Evolutionary conservation across 1,140 invertebrate species (phyloP), one percentile per base, ranked within the genome.

Genomic region (Eumeta japonica): DNA sequence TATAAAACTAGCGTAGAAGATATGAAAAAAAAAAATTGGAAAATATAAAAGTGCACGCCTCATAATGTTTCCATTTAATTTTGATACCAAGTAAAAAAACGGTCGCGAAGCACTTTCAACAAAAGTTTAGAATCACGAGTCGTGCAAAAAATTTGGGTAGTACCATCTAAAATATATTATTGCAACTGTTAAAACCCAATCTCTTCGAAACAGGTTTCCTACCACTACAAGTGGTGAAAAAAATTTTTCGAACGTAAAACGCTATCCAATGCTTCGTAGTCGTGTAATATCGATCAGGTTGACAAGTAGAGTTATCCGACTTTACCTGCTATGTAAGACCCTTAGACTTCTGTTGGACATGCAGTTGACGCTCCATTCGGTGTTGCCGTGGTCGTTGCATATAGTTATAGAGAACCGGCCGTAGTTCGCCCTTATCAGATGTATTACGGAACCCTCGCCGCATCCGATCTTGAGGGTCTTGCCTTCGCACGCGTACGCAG

Each of bases 291-390:
- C 4, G 5, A 30, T 30, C 11, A 10, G 9, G 20, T 24, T 24
- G 20, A 24, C 5, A 24, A 24, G n/a, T 24, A 35, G 39, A 71
- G 80, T 77, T 79, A 90, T 88, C 81, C 88, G 76, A 78, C 84
- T 65, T 77, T 79, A 90, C 89, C 81, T 88, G 76, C 79, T 84
- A 66, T 88, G 86, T 36, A 92, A 79, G 35, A 91, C 88, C 28
- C 87, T 77, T 45, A 89, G 79, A 36, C 87, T 89, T 58, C 87
- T 89, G 14, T 83, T 85, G 32, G 90, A 90, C 86, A 92, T 93
- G 68, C 94, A 97, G 72, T 95, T 93, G 49, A 96, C 90, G 74
- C 90, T 93, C 93, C 93, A 96, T 53, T 94, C 92, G n/a, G 90
- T 92, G 75, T 92, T 88, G 39, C 93, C 93, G 62, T 94, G 89